phyloP scores from a whole-genome alignment of 2,888 invertebrate species.

The Trissoscelio sp. region DNA sequence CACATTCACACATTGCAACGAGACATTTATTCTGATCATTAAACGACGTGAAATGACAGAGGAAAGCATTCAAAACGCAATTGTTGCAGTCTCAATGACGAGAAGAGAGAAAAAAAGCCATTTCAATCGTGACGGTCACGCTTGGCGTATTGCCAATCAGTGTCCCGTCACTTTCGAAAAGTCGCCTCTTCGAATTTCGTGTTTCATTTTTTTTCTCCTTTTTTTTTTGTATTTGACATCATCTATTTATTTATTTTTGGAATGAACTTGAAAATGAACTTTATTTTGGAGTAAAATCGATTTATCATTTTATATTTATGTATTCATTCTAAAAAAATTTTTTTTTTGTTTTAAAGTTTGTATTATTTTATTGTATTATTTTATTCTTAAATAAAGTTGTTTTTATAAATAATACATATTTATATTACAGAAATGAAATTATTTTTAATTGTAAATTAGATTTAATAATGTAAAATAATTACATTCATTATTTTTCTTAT shows the following conservation, averaged over 20 bases:
- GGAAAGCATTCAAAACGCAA: slow-evolving; percentile 14
- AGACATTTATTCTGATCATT: slow-evolving; percentile 12
- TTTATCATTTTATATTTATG: not conserved
- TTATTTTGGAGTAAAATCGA: not conserved
- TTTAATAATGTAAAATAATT: too few relatives aligned
- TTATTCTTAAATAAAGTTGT: too few relatives aligned
- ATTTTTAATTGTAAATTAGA: too few relatives aligned
- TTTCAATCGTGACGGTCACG: slow-evolving; percentile 46
- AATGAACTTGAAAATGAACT: slow-evolving; percentile 14
- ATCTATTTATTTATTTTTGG: slow-evolving; percentile 17
- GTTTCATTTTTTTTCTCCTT: not conserved
- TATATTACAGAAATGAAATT: not conserved
- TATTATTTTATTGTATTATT: too few relatives aligned
- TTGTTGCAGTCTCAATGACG: slow-evolving; percentile 5
- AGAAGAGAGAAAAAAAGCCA: slow-evolving; percentile 9
- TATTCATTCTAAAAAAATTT: too few relatives aligned
- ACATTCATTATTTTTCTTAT: too few relatives aligned
- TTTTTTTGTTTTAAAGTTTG: too few relatives aligned
- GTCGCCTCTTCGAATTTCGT: slow-evolving; percentile 3
- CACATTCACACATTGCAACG: not conserved
- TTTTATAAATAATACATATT: too few relatives aligned
- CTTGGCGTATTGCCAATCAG: slow-evolving; percentile 67
- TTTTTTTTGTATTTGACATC: slow-evolving; percentile 1
- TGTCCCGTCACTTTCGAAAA: slow-evolving; percentile 51
- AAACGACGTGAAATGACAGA: slow-evolving; percentile 12